Evolutionary conservation across 2,797 vertebrate genomes (phyloP).

Genomic region (Cottoperca gobio): DNA sequence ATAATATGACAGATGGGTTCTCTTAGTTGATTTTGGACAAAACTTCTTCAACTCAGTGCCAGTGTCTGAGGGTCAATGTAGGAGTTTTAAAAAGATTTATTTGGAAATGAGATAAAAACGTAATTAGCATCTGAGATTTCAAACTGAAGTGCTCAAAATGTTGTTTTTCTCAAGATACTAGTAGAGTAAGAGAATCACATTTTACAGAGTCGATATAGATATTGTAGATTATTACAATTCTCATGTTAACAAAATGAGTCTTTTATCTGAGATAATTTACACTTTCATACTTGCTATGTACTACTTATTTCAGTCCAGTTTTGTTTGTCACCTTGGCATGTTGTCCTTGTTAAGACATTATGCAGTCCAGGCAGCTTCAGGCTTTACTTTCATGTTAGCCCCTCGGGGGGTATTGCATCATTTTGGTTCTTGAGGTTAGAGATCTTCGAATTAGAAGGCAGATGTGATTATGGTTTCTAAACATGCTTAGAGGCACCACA

Average conservation of each 20-base stretch:
- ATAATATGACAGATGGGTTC: slow-evolving; percentile 47
- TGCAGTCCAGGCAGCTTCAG: not conserved
- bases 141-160: slow-evolving; percentile 2
- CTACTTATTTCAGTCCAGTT: not conserved
- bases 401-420: slow-evolving; percentile 25
- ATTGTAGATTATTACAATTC: not conserved
- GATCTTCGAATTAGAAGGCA: slow-evolving; percentile 37
- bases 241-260: slow-evolving; percentile 3
- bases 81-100: slow-evolving; percentile 45
- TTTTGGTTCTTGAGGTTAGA: slow-evolving; percentile 36
- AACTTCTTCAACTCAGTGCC: slow-evolving; percentile 28
- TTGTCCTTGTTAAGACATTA: slow-evolving; percentile 1
- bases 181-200: not conserved
- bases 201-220: slow-evolving; percentile 13
- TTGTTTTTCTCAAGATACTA: slow-evolving; percentile 22
- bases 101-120: slow-evolving; percentile 46
- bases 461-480: slow-evolving; percentile 46
- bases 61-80: slow-evolving; percentile 37
- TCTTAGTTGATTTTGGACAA: slow-evolving; percentile 60
- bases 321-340: slow-evolving; percentile 25
- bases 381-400: slow-evolving; percentile 21
- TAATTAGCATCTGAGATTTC: slow-evolving; percentile 24
- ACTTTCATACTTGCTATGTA: not conserved
- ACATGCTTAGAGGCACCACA: not conserved
- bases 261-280: not conserved